Conservation (phyloP, 2,888 invertebrate genomes). For the Acholoe squamosa region DNA sequence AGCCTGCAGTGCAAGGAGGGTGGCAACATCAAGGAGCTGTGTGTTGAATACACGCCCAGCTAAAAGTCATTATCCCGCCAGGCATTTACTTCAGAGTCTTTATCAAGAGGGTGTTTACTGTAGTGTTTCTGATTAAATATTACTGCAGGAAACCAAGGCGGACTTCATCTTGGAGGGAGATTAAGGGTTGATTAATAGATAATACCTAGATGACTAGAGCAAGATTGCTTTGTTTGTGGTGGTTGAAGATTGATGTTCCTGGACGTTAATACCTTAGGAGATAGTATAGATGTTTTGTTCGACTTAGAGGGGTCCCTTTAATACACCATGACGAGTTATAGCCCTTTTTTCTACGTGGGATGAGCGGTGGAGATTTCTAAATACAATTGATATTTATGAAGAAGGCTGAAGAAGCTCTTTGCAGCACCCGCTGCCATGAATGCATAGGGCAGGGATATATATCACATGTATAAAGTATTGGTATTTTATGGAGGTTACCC, state of each 20-base stretch:
- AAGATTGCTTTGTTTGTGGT: conserved; percentile 6
- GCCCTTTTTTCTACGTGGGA: too few relatives aligned
- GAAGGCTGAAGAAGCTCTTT: background rate
- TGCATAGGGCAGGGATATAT: too few relatives aligned
- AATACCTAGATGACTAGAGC: background rate
- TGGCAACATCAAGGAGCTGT: conserved; percentile 23
- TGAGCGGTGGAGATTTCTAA: background rate
- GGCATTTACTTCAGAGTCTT: background rate
- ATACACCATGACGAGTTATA: conserved; percentile 9
- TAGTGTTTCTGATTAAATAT: conserved; percentile 29
- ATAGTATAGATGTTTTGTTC: conserved; percentile 9
- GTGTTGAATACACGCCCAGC: conserved; percentile 21
- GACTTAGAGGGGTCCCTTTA: background rate
- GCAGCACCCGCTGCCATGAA: background rate
- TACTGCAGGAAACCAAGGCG: conserved; percentile 13
- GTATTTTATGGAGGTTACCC: too few relatives aligned
- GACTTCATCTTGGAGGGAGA: background rate
- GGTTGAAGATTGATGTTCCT: background rate
- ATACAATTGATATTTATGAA: background rate
- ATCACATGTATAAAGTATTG: too few relatives aligned
- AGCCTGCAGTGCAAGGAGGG: background rate
- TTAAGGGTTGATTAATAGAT: conserved; percentile 37
- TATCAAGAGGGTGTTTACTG: background rate
- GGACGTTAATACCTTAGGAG: background rate
- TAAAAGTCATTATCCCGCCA: conserved; percentile 2